phyloP scores from a whole-genome alignment of 2,797 vertebrate genomes.

The Gila robusta region DNA sequence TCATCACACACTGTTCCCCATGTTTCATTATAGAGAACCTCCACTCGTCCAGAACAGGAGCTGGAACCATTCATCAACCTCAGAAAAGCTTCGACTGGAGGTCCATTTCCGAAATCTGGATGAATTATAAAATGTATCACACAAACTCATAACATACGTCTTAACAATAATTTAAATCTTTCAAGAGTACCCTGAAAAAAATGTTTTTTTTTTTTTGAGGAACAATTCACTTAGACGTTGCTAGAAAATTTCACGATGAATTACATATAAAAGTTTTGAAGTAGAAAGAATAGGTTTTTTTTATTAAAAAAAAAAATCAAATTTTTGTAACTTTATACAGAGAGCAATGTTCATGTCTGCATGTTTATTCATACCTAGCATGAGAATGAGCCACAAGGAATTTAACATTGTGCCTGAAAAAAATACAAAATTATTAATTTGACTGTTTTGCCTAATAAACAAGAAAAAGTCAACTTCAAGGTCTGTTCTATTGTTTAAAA shows the following conservation, averaged over 20 bases:
- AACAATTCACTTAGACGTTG: not conserved
- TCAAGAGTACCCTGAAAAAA: not conserved
- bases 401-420: constrained; percentile 33
- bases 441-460: not conserved
- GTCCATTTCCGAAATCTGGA: constrained; percentile 22
- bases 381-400: constrained; percentile 13
- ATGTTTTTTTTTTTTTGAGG: too few relatives aligned
- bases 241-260: not conserved
- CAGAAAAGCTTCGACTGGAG: not conserved
- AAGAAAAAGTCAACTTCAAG: not conserved
- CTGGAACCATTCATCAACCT: not conserved
- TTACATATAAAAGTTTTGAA: not conserved
- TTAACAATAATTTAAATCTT: not conserved
- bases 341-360: not conserved
- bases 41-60: constrained; percentile 46
- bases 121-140: not conserved
- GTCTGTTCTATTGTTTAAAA: not conserved
- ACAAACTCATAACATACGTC: not conserved
- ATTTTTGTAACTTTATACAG: not conserved
- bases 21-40: not conserved
- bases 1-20: constrained; percentile 54
- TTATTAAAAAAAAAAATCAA: not conserved
- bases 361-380: constrained; percentile 36
- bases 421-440: not conserved
- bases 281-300: not conserved